Conservation (phyloP, 2,888 invertebrate genomes). For the Noctua janthe region DNA sequence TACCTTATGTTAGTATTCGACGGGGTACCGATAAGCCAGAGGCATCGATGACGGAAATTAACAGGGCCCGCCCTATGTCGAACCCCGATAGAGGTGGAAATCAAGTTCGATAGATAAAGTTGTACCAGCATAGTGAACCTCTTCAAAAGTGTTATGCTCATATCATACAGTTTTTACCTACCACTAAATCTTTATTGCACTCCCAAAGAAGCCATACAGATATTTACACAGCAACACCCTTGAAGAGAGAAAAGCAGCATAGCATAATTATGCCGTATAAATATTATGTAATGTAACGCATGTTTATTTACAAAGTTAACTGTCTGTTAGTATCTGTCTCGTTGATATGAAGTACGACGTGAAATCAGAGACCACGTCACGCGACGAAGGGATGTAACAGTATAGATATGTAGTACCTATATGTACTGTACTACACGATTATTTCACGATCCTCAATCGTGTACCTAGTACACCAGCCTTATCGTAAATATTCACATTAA, state of each 20-base stretch:
- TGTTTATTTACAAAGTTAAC: slow-evolving; percentile 53
- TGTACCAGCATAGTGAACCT: neutral
- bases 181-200: slow-evolving; percentile 8
- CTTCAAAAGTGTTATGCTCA: neutral
- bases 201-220: slow-evolving; percentile 14
- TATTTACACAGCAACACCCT: slow-evolving; percentile 9
- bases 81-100: neutral
- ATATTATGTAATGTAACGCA: slow-evolving; percentile 47
- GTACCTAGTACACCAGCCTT: slow-evolving; percentile 11
- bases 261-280: slow-evolving; percentile 17
- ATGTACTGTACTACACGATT: slow-evolving; percentile 20
- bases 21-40: neutral
- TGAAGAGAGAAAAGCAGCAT: slow-evolving; percentile 25
- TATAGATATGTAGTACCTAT: neutral
- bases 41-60: slow-evolving; percentile 10
- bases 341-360: slow-evolving; percentile 49
- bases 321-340: slow-evolving; percentile 41
- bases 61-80: neutral
- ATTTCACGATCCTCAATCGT: slow-evolving; percentile 40
- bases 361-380: slow-evolving; percentile 59
- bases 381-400: slow-evolving; percentile 66
- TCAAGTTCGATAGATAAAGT: neutral
- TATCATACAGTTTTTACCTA: neutral
- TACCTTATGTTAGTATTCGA: neutral
- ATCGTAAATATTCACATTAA: slow-evolving; percentile 43